A percentile compares a stretch with the other conserved stretches of the same genome.
phyloP scores from a whole-genome alignment of 2,797 vertebrate genomes.

The Brachymystax lenok region DNA sequence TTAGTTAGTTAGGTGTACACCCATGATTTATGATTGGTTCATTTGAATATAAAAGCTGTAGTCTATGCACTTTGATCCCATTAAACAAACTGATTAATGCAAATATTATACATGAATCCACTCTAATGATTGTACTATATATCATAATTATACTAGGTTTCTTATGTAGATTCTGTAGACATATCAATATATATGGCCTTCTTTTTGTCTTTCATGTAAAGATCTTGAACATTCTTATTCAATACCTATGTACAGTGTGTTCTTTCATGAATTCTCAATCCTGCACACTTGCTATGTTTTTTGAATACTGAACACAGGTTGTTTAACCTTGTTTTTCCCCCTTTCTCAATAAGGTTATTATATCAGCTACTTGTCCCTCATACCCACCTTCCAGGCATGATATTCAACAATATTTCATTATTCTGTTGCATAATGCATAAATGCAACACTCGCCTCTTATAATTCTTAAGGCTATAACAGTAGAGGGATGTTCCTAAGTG shows the following conservation, averaged over 20 bases:
- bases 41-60: constrained; percentile 46
- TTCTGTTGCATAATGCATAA: constrained; percentile 58
- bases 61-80: constrained; percentile 45
- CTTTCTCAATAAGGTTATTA: constrained; percentile 38
- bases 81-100: constrained; percentile 62
- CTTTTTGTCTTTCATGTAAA: constrained; percentile 19
- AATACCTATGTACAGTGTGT: too few relatives aligned
- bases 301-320: neutral
- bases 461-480: too few relatives aligned
- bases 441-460: neutral
- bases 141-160: neutral
- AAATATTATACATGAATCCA: constrained; percentile 57
- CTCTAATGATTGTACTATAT: constrained; percentile 33
- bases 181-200: neutral
- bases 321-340: constrained; percentile 43
- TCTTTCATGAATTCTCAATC: neutral
- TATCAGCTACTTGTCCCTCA: constrained; percentile 46
- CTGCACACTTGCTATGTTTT: constrained; percentile 10
- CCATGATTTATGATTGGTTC: constrained; percentile 59
- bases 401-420: constrained; percentile 45
- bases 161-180: neutral
- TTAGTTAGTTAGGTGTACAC: constrained; percentile 59
- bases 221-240: too few relatives aligned
- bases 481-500: too few relatives aligned
- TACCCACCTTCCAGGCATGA: constrained; percentile 44